Base-by-base conservation (phyloP, 2,113 vertebrate species). In the Hucho hucho region DNA sequence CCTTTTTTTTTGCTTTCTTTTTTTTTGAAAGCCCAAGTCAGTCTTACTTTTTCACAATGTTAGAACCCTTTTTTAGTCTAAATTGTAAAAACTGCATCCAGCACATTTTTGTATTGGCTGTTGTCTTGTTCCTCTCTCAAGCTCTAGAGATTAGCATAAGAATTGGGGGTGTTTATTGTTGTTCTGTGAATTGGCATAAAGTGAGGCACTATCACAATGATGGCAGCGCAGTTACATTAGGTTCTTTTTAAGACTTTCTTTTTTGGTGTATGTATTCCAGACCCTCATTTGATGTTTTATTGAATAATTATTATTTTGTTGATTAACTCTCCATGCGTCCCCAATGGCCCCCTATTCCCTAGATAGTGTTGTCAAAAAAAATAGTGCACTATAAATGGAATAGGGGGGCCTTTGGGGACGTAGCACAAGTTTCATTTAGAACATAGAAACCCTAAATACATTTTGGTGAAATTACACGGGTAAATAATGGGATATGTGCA, bases 101-200 rank as follows among this genome's bases (percentile, higher is more conserved):
- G 75, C 75, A 70, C 67, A 65, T 81, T 88, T 49, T 89, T 87
- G 29, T 87, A 79, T 77, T 53, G 29, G 28, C 69, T 76, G 47
- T 71, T 72, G 24, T 77, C 47, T 78, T 28, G 6, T 75, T 63
- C 77, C 69, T 76, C 71, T 79, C 70, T 61, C 16, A 84, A 74
- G 67, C 73, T 83, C 85, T 83, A 73, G 64, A 85, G 81, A 69
- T 20, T 67, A 20, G 9, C 37, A 43, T 11, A 24, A 70, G 72
- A 81, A 49, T 32, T 32, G 32, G 61, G 22, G 26, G 73, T 28
- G 46, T 70, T 68, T 78, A 53, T 72, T 83, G 69, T 24, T 63
- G 18, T 22, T 88, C 73, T 87, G 78, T 86, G 79, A 87, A 80
- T 87, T 84, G 82, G 82, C 81, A 82, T 80, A 79, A 20, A 78